Evolutionary conservation across 1,140 invertebrate genomes (phyloP).

Genomic region (Pogonus chalceus): DNA sequence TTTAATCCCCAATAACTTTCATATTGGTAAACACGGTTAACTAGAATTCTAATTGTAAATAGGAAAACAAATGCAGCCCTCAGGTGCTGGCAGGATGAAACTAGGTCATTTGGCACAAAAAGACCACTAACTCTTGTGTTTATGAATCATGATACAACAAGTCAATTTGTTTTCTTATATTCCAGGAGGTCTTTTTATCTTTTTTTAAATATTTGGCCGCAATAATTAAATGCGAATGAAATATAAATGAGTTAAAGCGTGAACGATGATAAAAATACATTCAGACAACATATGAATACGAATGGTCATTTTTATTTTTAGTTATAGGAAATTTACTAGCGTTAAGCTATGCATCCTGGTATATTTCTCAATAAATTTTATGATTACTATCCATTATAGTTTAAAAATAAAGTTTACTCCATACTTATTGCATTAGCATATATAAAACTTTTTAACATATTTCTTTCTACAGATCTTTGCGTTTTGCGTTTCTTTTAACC

Average conservation of each 20-base stretch:
- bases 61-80: not conserved
- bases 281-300: slow-evolving; percentile 5
- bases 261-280: not conserved
- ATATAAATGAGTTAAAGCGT: not conserved
- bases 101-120: not conserved
- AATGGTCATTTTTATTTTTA: not conserved
- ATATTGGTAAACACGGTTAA: not conserved
- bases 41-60: not conserved
- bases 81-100: not conserved
- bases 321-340: not conserved
- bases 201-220: not conserved
- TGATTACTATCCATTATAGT: too few relatives aligned
- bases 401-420: too few relatives aligned
- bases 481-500: too few relatives aligned
- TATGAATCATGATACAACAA: not conserved
- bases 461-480: too few relatives aligned
- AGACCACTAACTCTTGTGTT: not conserved
- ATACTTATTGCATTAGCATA: too few relatives aligned
- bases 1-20: not conserved
- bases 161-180: not conserved
- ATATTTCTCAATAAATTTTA: too few relatives aligned
- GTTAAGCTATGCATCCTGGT: not conserved
- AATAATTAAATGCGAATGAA: not conserved
- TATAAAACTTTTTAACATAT: too few relatives aligned
- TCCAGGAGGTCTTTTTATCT: not conserved